phyloP scores from a whole-genome alignment of 2,113 vertebrate species.

The Sceloporus undulatus region DNA sequence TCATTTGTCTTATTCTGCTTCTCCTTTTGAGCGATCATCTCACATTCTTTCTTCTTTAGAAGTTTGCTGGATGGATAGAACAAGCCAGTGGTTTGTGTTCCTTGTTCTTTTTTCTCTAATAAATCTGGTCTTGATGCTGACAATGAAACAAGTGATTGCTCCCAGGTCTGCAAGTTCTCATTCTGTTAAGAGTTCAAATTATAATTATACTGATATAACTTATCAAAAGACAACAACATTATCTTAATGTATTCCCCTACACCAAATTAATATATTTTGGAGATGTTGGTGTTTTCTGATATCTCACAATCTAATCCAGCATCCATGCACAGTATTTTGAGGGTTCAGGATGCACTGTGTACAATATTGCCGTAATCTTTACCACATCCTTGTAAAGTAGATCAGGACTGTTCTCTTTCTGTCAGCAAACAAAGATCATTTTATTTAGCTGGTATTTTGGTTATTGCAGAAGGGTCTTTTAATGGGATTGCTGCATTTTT shows the following conservation, averaged over 20 bases:
- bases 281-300: background rate
- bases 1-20: slow-evolving; percentile 80
- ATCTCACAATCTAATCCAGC: background rate
- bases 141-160: slow-evolving; percentile 60
- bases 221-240: background rate
- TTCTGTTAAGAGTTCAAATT: slow-evolving; percentile 29
- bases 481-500: too few relatives aligned
- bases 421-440: too few relatives aligned
- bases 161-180: slow-evolving; percentile 68
- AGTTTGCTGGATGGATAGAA: slow-evolving; percentile 89
- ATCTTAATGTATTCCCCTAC: background rate
- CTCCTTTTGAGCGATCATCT: slow-evolving; percentile 74
- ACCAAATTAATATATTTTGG: background rate
- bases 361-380: background rate
- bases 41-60: slow-evolving; percentile 81
- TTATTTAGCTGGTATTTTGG: too few relatives aligned
- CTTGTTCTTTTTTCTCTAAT: slow-evolving; percentile 71
- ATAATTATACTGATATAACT: slow-evolving; percentile 15
- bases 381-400: too few relatives aligned
- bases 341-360: background rate
- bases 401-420: too few relatives aligned
- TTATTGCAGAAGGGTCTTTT: too few relatives aligned
- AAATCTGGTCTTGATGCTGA: slow-evolving; percentile 30
- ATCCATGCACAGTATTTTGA: background rate
- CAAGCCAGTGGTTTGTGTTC: slow-evolving; percentile 90